Evolutionary conservation across 2,888 invertebrate genomes (phyloP).

Genomic region (Cynaeus angustus): DNA sequence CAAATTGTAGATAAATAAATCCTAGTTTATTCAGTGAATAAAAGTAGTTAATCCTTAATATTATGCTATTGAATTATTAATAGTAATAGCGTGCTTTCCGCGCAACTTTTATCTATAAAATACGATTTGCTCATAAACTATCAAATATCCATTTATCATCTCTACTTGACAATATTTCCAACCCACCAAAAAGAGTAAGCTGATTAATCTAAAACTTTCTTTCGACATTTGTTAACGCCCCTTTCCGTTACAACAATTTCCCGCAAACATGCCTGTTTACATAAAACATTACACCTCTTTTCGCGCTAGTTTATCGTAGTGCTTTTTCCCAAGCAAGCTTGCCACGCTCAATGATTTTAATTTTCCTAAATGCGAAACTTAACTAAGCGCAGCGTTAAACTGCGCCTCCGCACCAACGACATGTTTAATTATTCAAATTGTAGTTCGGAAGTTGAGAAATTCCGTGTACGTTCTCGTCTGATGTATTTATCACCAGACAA

Average conservation of each 20-base stretch:
- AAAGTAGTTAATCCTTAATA: too few relatives aligned
- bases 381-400: slow-evolving; percentile 46
- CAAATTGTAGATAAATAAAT: too few relatives aligned
- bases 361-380: slow-evolving; percentile 47
- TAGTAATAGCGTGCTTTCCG: too few relatives aligned
- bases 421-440: slow-evolving; percentile 60
- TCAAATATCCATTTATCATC: too few relatives aligned
- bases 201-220: neutral
- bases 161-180: too few relatives aligned
- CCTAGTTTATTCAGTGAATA: too few relatives aligned
- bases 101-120: too few relatives aligned
- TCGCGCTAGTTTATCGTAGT: slow-evolving; percentile 30
- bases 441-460: slow-evolving; percentile 58
- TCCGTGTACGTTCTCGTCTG: slow-evolving; percentile 52
- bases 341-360: slow-evolving; percentile 47
- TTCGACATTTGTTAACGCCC: neutral
- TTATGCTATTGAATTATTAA: too few relatives aligned
- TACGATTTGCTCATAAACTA: too few relatives aligned
- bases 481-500: slow-evolving; percentile 55
- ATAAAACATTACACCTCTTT: slow-evolving; percentile 46
- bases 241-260: slow-evolving; percentile 9
- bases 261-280: slow-evolving; percentile 37
- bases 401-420: slow-evolving; percentile 45
- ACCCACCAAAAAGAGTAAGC: too few relatives aligned
- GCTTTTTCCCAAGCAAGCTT: slow-evolving; percentile 30